Conservation (phyloP, 2,888 invertebrate species). For the Patella caerulea region DNA sequence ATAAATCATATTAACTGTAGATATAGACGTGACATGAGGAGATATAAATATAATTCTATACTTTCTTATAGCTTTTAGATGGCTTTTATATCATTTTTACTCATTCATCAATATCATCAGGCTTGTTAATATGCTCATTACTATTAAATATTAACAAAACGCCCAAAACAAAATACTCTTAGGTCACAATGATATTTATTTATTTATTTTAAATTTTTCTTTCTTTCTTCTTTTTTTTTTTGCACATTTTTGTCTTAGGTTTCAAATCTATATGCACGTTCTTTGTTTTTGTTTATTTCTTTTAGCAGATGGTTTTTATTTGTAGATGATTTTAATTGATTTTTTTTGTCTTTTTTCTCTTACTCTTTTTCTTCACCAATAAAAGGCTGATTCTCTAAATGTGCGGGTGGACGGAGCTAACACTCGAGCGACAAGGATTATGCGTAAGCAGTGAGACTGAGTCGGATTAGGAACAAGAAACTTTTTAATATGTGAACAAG, state of each 20-base stretch:
- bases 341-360: conserved; percentile 35
- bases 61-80: no score
- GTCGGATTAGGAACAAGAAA: no score
- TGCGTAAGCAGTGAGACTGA: conserved; percentile 53
- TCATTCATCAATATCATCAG: no score
- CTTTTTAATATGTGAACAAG: no score
- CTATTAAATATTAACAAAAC: no score
- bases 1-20: no score
- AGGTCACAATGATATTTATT: conserved; percentile 11
- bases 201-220: conserved; percentile 19
- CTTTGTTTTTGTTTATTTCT: neutral
- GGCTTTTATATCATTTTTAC: no score
- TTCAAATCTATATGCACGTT: neutral
- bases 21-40: no score
- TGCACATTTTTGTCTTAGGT: neutral
- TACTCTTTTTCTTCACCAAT: conserved; percentile 12
- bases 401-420: conserved; percentile 64
- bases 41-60: no score
- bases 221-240: conserved; percentile 14
- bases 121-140: no score
- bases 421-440: conserved; percentile 63
- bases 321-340: conserved; percentile 25
- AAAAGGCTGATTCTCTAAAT: conserved; percentile 59
- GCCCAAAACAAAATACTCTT: conserved; percentile 13
- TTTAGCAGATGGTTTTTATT: conserved; percentile 18